Evolutionary conservation across 2,113 vertebrate species (phyloP).

Genomic region (Ammospiza caudacuta): DNA sequence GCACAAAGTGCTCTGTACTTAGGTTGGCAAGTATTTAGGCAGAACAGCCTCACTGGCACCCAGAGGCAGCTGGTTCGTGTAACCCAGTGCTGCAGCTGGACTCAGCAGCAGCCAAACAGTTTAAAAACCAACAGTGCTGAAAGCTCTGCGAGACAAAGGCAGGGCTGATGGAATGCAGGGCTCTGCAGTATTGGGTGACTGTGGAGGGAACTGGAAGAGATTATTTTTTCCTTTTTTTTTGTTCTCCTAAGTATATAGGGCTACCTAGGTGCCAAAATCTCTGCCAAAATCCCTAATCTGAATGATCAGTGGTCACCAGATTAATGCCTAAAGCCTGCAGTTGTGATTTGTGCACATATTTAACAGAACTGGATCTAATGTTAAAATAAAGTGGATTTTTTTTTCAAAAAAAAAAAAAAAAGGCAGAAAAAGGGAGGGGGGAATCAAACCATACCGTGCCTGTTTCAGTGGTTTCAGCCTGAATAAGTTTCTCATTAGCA

Average conservation of each 20-base stretch:
- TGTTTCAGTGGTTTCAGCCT: conserved; percentile 84
- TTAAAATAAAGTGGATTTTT: not conserved
- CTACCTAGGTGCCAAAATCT: not conserved
- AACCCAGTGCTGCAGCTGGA: not conserved
- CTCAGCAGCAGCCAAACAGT: not conserved
- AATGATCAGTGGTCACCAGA: not conserved
- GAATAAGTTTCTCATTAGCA: conserved; percentile 74
- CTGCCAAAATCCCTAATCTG: not conserved
- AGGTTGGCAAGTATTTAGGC: not conserved
- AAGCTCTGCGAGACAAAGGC: not conserved
- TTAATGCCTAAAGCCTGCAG: not conserved
- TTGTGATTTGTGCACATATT: not conserved
- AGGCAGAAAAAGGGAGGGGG: not conserved
- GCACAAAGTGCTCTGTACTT: not conserved
- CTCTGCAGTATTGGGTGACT: not conserved
- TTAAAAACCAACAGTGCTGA: not conserved
- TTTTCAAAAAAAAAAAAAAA: not conserved
- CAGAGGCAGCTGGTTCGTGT: not conserved
- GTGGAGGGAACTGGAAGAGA: not conserved
- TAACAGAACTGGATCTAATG: not conserved
- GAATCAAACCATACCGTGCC: conserved; percentile 79
- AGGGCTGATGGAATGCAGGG: not conserved
- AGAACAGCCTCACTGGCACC: not conserved
- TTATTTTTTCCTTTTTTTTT: not conserved
- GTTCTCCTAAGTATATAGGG: not conserved